Evolutionary conservation across 2,113 vertebrate genomes (phyloP).

Genomic region (Tragelaphus imberbis): DNA sequence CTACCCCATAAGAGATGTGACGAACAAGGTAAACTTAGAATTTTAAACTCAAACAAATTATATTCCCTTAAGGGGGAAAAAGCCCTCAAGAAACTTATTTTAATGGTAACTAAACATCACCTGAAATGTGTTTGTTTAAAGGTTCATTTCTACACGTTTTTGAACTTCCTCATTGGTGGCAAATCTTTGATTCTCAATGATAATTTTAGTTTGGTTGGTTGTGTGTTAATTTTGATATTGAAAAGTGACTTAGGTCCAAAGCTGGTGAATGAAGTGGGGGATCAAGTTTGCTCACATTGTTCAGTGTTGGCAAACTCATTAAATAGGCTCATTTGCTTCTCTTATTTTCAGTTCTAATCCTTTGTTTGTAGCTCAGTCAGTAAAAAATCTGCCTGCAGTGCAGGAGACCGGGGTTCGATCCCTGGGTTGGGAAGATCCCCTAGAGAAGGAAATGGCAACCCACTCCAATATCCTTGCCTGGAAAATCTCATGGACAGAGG

Average conservation of each 20-base stretch:
- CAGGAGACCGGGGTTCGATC: not conserved
- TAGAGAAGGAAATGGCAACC: not conserved
- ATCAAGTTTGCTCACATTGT: slow-evolving; percentile 32
- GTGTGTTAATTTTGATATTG: slow-evolving; percentile 23
- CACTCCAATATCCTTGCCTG: not conserved
- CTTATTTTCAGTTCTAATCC: slow-evolving; percentile 28
- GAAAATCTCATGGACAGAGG: not conserved
- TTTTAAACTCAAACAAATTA: not conserved
- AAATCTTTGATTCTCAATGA: slow-evolving; percentile 32
- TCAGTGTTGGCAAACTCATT: slow-evolving; percentile 34
- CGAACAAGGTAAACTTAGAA: not conserved
- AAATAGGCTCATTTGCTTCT: not conserved
- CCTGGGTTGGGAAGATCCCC: not conserved
- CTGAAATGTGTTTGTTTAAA: not conserved
- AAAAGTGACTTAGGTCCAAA: slow-evolving; percentile 37
- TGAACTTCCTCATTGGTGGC: not conserved
- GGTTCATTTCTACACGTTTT: not conserved
- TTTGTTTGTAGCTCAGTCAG: slow-evolving; percentile 25
- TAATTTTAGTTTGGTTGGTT: not conserved
- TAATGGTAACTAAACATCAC: not conserved
- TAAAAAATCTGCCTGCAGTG: not conserved
- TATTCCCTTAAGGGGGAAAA: not conserved
- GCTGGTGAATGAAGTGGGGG: not conserved
- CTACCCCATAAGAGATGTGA: not conserved
- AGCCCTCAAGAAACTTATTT: not conserved